phyloP scores from a whole-genome alignment of 2,113 vertebrate species.

The Hydrolagus affinis region DNA sequence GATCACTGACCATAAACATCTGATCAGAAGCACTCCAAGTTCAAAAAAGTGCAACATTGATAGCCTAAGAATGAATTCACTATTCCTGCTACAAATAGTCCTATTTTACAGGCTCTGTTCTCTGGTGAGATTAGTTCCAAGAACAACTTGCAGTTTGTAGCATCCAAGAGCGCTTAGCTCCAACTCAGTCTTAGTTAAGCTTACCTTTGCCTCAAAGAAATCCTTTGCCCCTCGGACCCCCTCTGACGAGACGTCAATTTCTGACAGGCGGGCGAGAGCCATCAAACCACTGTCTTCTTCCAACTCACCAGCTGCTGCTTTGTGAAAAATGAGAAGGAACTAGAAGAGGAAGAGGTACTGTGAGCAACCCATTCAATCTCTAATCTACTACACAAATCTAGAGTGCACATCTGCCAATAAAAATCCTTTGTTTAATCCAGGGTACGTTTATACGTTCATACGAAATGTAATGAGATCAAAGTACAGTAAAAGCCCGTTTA shows the following conservation, averaged over 20 bases:
- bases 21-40: no score
- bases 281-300: conserved; percentile 83
- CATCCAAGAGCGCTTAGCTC: background rate
- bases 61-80: background rate
- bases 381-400: background rate
- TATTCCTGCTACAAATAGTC: background rate
- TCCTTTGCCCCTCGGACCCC: conserved; percentile 85
- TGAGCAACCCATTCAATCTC: background rate
- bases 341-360: conserved; percentile 39
- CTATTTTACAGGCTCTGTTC: background rate
- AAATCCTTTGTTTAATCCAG: no score
- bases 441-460: no score
- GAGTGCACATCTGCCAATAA: no score
- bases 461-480: no score
- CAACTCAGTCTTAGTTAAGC: background rate
- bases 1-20: no score
- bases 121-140: background rate
- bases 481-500: no score
- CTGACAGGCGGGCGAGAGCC: conserved; percentile 81
- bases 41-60: background rate
- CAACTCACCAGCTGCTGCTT: conserved; percentile 78
- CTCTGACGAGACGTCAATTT: conserved; percentile 82
- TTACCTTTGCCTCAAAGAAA: conserved; percentile 95
- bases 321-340: conserved; percentile 88
- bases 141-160: no score